These are phyloP conservation scores for Ctenopoma kingsleyae DNA, from an alignment of 2,797 vertebrate genomes.

Conservation along the genomic window DNA sequence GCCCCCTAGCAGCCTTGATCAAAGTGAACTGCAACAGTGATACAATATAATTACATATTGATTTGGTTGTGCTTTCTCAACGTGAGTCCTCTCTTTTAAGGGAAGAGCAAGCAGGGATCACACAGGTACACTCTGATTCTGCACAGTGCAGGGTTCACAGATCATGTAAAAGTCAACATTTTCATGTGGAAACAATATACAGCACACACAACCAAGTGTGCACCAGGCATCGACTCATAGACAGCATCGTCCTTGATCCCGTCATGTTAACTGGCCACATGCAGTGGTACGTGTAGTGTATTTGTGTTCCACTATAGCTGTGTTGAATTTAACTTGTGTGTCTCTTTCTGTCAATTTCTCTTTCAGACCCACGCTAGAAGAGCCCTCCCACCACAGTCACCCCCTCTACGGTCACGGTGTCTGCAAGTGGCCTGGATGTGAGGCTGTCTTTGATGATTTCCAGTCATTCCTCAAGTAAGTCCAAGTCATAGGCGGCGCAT, in stretches of 20 bases:
- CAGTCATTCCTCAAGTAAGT: slow-evolving; percentile 98
- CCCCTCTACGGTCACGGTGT: slow-evolving; percentile 98
- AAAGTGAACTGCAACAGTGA: slow-evolving; percentile 86
- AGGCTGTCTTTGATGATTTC: slow-evolving; percentile 98
- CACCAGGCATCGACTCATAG: slow-evolving; percentile 12
- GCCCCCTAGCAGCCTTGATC: slow-evolving; percentile 84
- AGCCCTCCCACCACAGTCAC: slow-evolving; percentile 91
- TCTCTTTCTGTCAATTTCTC: slow-evolving; percentile 37
- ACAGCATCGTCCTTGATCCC: not conserved
- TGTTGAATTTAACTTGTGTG: not conserved
- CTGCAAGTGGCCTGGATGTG: slow-evolving; percentile 99
- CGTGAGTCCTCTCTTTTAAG: slow-evolving; percentile 42
- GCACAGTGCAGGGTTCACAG: slow-evolving; percentile 49
- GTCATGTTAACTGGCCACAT: not conserved
- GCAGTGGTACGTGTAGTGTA: not conserved
- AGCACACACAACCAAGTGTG: slow-evolving; percentile 11
- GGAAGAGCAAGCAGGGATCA: slow-evolving; percentile 54
- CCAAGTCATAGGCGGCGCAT: slow-evolving; percentile 25
- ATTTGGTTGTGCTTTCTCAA: slow-evolving; percentile 74
- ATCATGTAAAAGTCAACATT: slow-evolving; percentile 43
- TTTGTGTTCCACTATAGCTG: slow-evolving; percentile 4
- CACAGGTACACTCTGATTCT: slow-evolving; percentile 50
- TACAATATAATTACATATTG: slow-evolving; percentile 90
- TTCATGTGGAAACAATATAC: slow-evolving; percentile 31
- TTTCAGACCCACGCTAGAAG: slow-evolving; percentile 90